These are phyloP conservation scores for Aurelia aurita complex sp. Pacific DNA, from an alignment of 30 jellyfish, hydroid and myxozoan genomes.

Conservation along the genomic window DNA sequence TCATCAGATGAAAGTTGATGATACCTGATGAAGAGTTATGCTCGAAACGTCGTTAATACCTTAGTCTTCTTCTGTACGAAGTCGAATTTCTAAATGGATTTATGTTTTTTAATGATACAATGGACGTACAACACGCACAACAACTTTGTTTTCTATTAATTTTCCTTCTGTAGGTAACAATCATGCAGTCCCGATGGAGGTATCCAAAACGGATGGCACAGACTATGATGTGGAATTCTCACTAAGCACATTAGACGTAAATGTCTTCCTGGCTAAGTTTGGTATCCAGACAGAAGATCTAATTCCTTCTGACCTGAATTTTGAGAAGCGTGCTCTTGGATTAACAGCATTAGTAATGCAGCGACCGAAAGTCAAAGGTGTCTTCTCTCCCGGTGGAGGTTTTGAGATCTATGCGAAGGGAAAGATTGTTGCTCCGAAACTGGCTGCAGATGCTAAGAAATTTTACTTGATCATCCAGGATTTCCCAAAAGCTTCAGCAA, in stretches of 20 bases:
- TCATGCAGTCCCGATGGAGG: constrained; percentile 9
- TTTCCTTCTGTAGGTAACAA: not conserved
- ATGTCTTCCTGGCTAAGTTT: constrained; percentile 10
- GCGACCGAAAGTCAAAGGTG: constrained; percentile 16
- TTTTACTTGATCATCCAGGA: constrained; percentile 4
- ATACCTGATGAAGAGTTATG: too few relatives aligned
- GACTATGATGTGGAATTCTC: not conserved
- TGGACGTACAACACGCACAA: too few relatives aligned
- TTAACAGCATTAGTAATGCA: constrained; percentile 1
- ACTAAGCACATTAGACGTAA: not conserved
- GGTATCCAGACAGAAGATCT: constrained; percentile 4
- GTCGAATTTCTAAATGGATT: too few relatives aligned
- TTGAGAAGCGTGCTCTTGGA: constrained; percentile 4
- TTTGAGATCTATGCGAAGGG: too few relatives aligned
- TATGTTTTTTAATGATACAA: too few relatives aligned
- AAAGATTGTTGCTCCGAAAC: too few relatives aligned
- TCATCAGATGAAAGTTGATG: too few relatives aligned
- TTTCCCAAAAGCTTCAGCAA: not conserved
- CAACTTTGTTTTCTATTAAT: not conserved
- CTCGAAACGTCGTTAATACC: too few relatives aligned
- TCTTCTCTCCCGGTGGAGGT: constrained; percentile 25
- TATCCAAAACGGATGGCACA: constrained; percentile 1
- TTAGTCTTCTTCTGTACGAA: too few relatives aligned
- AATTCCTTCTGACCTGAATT: not conserved
- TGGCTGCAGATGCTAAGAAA: too few relatives aligned